Evolutionary conservation across 1,140 invertebrate genomes (phyloP).

Genomic region (Maniola jurtina): DNA sequence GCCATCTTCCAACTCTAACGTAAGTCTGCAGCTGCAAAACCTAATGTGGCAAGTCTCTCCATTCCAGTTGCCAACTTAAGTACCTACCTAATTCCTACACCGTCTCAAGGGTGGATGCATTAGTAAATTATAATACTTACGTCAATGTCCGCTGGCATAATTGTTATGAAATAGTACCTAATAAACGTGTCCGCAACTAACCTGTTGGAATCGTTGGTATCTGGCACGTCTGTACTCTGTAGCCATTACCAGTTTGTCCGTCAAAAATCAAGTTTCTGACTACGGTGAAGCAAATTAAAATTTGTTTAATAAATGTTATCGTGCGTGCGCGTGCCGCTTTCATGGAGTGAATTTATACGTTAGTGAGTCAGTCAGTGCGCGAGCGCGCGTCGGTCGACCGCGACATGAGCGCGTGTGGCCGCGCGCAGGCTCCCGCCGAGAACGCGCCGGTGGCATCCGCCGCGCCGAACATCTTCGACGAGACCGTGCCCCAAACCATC

Average conservation of each 20-base stretch:
- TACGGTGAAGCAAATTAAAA: conserved; percentile 36
- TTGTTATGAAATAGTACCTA: no score
- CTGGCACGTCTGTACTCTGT: no score
- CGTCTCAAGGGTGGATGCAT: no score
- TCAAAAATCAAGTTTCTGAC: conserved; percentile 31
- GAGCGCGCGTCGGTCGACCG: conserved; percentile 47
- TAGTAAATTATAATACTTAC: no score
- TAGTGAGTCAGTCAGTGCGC: conserved; percentile 36
- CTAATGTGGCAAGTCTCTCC: no score
- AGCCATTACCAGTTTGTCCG: conserved; percentile 15
- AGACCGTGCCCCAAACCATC: background rate
- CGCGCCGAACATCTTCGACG: background rate
- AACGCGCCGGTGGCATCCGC: conserved; percentile 16
- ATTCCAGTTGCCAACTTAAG: no score
- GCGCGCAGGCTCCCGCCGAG: conserved; percentile 28
- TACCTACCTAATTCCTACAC: no score
- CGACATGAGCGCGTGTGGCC: conserved; percentile 45
- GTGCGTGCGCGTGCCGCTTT: conserved; percentile 35
- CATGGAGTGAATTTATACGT: conserved; percentile 19
- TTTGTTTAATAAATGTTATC: conserved; percentile 21
- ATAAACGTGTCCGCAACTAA: no score
- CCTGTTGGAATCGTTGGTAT: no score
- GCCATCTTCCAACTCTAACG: no score
- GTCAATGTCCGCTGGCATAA: no score
- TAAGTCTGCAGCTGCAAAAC: no score